Base-by-base conservation (phyloP, 2,113 vertebrate species). In the Scomber japonicus region DNA sequence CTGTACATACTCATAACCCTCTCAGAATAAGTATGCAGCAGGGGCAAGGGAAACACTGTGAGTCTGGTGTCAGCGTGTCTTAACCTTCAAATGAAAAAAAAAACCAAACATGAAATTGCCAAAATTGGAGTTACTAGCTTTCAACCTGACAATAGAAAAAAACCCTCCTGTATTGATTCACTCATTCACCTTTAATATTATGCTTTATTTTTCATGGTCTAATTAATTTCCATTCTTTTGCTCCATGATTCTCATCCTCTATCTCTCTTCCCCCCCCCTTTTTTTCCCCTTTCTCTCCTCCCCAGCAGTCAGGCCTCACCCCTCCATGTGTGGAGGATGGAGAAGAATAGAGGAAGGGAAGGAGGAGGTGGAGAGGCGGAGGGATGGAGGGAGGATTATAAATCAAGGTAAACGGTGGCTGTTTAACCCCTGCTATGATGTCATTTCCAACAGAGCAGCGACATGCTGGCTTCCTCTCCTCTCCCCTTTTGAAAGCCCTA, bases 371-470 rank as follows among this genome's bases (percentile, higher is more conserved):
- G 40, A 11, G 71, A 55, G 59, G 68, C 5, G 11, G 76, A 53
- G 75, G n/a, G 63, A 55, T 61, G 57, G 73, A 50, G 66, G 81
- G 76, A 75, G 82, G 87, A 88, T 93, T 92, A 94, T 93, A 94
- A 94, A 95, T 94, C 90, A 94, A 91, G 91, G 91, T 94, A 94
- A 95, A 93, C 90, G 85, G 89, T 86, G 87, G 85, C 92, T 91
- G 89, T 94, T 94, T 93, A 94, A 93, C 89, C 89, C 92, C 88
- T 82, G 90, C 92, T 92, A 94, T 91, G 90, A 94, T 92, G 90
- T 90, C 90, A 91, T 93, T 90, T 91, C 92, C 90, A 89, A 74
- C 92, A 85, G 90, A 83, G 93, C 89, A 81, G 84, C 82, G 45
- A 80, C 91, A 88, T 71, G 87, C 88, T 90, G 91, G 83, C 90